Evolutionary conservation across 2,113 vertebrate species (phyloP).

Genomic region (Scytalopus superciliaris): DNA sequence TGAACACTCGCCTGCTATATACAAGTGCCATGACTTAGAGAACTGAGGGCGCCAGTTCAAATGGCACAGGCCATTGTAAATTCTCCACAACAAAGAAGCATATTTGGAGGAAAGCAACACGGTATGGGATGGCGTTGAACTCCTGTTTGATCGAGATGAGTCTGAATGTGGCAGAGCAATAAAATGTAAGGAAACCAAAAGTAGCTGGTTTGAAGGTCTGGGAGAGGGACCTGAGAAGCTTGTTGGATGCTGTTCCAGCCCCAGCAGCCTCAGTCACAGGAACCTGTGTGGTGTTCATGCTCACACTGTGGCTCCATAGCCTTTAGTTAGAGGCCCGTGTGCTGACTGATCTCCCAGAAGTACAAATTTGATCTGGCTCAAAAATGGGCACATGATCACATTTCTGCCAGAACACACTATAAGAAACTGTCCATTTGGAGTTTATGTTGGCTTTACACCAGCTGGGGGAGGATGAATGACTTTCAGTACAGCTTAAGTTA

Average conservation of each 20-base stretch:
- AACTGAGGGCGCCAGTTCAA: background rate
- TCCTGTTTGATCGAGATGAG: background rate
- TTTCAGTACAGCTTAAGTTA: background rate
- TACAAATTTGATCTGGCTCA: slow-evolving; percentile 33
- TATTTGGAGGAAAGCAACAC: background rate
- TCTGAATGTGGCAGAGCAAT: background rate
- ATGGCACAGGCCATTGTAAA: background rate
- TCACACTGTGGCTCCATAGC: background rate
- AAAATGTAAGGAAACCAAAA: background rate
- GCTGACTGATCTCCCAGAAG: slow-evolving; percentile 40
- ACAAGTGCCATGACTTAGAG: background rate
- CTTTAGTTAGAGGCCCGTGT: background rate
- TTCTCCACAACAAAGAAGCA: background rate
- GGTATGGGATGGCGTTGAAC: background rate
- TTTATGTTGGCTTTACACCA: slow-evolving; percentile 35
- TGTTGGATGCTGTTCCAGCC: background rate
- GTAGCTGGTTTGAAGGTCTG: background rate
- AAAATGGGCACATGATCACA: slow-evolving; percentile 23
- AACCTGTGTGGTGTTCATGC: background rate
- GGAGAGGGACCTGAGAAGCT: background rate
- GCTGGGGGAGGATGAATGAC: background rate
- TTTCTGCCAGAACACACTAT: slow-evolving; percentile 27
- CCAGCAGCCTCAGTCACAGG: background rate
- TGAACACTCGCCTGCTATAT: background rate
- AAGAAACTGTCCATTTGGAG: background rate